Percentiles rank a stretch among this genome's conserved stretches.
Conservation (phyloP, 2,797 vertebrate genomes). For the Manis pentadactyla region DNA sequence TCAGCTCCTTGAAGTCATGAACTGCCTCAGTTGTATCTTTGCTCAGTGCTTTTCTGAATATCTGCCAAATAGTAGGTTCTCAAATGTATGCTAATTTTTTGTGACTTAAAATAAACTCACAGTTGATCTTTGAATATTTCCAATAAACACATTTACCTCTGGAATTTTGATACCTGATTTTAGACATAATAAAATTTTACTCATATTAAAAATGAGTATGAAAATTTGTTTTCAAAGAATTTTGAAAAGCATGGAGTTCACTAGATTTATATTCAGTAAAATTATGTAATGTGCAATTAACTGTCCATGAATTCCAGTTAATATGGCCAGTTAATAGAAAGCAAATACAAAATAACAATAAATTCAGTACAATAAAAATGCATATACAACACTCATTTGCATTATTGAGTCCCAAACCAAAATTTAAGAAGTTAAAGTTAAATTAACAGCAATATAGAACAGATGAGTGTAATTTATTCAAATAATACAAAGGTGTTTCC, state of each 20-base stretch:
- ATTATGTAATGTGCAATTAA: not conserved
- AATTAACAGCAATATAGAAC: not conserved
- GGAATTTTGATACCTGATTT: not conserved
- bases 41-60: not conserved
- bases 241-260: not conserved
- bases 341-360: not conserved
- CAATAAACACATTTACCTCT: not conserved
- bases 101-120: not conserved
- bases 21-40: not conserved
- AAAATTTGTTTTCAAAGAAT: not conserved
- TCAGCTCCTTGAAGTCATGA: not conserved
- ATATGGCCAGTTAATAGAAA: not conserved
- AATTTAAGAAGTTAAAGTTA: not conserved
- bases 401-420: not conserved
- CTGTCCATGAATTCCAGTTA: not conserved
- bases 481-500: not conserved
- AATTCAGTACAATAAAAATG: not conserved
- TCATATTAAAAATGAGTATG: too few species aligned
- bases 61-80: not conserved
- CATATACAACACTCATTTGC: too few species aligned
- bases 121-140: not conserved
- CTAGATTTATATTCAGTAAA: not conserved
- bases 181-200: not conserved
- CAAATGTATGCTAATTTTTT: not conserved
- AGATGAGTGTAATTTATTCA: not conserved